Conservation (phyloP, 1,140 invertebrate genomes). For the Danaus plexippus region DNA sequence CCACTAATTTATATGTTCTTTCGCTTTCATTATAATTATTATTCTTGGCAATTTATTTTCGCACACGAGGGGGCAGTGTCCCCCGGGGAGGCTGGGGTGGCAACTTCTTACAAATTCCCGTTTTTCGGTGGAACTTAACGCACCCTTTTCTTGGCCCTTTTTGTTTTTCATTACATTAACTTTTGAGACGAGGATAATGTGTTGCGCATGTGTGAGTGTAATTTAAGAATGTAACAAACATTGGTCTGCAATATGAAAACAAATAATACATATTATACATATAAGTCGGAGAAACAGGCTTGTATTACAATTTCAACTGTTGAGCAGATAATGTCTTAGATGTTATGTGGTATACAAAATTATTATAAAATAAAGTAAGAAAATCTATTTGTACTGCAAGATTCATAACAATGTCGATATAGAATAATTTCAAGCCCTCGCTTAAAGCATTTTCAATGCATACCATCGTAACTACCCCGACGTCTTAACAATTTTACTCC, state of each 20-base stretch:
- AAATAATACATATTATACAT: slow-evolving; percentile 9
- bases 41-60: slow-evolving; percentile 72
- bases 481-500: slow-evolving; percentile 39
- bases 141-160: slow-evolving; percentile 71
- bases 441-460: slow-evolving; percentile 36
- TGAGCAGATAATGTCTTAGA: too few species aligned
- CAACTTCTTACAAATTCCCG: slow-evolving; percentile 68
- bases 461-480: slow-evolving; percentile 40
- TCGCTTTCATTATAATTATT: slow-evolving; percentile 72
- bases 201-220: slow-evolving; percentile 52
- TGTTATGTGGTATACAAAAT: too few species aligned
- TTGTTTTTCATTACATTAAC: slow-evolving; percentile 72
- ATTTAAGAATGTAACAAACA: slow-evolving; percentile 43
- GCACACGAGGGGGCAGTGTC: slow-evolving; percentile 64
- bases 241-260: slow-evolving; percentile 2
- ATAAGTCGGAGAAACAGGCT: too few species aligned
- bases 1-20: slow-evolving; percentile 72
- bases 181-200: slow-evolving; percentile 64
- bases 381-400: slow-evolving; percentile 1
- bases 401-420: slow-evolving; percentile 9
- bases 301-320: too few species aligned
- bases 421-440: slow-evolving; percentile 8
- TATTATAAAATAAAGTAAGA: too few species aligned
- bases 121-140: slow-evolving; percentile 69
- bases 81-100: slow-evolving; percentile 42